Evolutionary conservation across 2,888 invertebrate species (phyloP).

Genomic region (Furcula furcula): DNA sequence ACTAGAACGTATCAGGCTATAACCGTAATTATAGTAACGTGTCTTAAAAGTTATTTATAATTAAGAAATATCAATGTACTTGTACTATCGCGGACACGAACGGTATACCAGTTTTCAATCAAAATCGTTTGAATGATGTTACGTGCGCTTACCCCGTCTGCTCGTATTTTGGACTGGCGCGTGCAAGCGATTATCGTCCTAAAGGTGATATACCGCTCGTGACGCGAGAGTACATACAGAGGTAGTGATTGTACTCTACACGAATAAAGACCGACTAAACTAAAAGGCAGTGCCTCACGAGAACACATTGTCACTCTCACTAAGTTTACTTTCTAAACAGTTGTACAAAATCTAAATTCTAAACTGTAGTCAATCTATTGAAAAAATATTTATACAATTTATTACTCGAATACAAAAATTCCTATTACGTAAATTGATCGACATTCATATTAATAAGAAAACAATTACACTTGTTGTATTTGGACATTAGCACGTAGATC

Average conservation of each 20-base stretch:
- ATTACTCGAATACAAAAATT: conserved; percentile 2
- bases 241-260: conserved; percentile 7
- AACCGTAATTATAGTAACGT: too few species aligned
- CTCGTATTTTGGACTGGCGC: too few species aligned
- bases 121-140: too few species aligned
- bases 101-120: too few species aligned
- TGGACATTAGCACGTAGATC: not conserved
- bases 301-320: conserved; percentile 25
- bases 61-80: not conserved
- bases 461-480: not conserved
- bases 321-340: conserved; percentile 24
- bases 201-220: too few species aligned
- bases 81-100: too few species aligned
- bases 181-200: too few species aligned
- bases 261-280: conserved; percentile 6
- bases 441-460: not conserved
- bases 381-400: conserved; percentile 36
- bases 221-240: too few species aligned
- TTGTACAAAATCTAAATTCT: conserved; percentile 8
- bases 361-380: conserved; percentile 31
- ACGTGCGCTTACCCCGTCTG: too few species aligned
- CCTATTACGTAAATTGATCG: not conserved
- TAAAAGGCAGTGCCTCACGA: conserved; percentile 25
- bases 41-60: too few species aligned
- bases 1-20: too few species aligned